phyloP scores from a whole-genome alignment of 2,113 vertebrate species.

The Ondatra zibethicus region DNA sequence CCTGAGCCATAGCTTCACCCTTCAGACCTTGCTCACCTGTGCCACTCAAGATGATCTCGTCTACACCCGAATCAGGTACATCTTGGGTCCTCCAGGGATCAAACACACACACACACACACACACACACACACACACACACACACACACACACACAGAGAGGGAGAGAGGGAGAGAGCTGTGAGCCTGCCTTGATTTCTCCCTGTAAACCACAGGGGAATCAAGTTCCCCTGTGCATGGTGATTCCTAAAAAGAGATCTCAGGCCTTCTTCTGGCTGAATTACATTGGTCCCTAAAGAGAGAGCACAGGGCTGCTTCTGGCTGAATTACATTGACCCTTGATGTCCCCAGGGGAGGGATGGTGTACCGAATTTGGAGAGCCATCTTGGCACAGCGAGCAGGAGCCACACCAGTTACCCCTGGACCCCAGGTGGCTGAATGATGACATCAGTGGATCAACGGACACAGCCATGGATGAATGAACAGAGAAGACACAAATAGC shows the following conservation, averaged over 20 bases:
- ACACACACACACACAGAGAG: background rate
- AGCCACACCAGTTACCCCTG: background rate
- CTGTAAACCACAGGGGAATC: background rate
- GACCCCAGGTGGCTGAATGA: constrained; percentile 55
- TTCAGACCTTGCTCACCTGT: constrained; percentile 88
- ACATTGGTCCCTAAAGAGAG: background rate
- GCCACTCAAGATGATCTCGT: constrained; percentile 91
- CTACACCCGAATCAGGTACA: constrained; percentile 89
- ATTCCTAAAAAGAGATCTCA: background rate
- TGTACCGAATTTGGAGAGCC: constrained; percentile 91
- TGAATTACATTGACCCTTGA: background rate
- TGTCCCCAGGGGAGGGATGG: constrained; percentile 89
- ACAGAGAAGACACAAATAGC: background rate
- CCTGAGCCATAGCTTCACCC: constrained; percentile 89
- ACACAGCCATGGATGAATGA: background rate
- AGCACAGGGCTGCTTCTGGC: background rate
- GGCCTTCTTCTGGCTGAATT: background rate
- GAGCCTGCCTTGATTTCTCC: background rate
- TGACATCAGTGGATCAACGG: background rate
- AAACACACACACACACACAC: background rate
- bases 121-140: too few relatives aligned
- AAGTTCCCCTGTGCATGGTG: background rate
- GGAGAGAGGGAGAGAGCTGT: background rate
- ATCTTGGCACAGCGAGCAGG: constrained; percentile 85
- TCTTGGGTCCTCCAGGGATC: background rate